Conservation (phyloP, 2,888 invertebrate genomes). For the Yponomeuta evonymella region DNA sequence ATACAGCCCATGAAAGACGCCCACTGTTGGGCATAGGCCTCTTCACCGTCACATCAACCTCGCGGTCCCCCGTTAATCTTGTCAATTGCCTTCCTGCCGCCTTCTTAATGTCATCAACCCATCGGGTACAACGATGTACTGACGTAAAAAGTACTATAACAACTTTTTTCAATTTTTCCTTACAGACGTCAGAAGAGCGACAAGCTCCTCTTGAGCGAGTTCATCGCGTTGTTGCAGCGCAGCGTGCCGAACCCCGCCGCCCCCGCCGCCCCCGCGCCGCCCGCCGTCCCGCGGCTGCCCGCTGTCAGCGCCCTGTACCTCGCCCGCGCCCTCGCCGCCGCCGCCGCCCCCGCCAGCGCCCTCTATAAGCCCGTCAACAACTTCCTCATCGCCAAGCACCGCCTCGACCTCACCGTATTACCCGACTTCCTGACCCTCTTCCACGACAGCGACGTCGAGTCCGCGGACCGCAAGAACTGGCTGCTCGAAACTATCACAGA, state of each 20-base stretch:
- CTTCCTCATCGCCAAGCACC: conserved; percentile 86
- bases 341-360: conserved; percentile 84
- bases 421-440: conserved; percentile 92
- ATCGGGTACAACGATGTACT: no score
- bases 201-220: conserved; percentile 80
- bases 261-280: conserved; percentile 26
- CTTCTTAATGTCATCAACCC: no score
- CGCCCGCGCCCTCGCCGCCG: conserved; percentile 80
- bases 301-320: conserved; percentile 81
- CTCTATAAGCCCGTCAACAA: conserved; percentile 87
- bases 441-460: conserved; percentile 84
- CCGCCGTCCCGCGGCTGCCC: conserved; percentile 69
- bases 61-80: no score
- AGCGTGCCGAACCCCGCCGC: conserved; percentile 68
- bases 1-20: no score
- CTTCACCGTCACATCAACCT: no score
- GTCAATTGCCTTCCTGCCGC: no score
- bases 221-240: conserved; percentile 80
- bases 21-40: no score
- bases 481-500: conserved; percentile 85
- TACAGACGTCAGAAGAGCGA: conserved; percentile 77
- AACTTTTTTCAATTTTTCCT: conserved; percentile 21
- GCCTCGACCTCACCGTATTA: conserved; percentile 84
- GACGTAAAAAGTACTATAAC: not conserved
- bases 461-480: conserved; percentile 83